phyloP scores from a whole-genome alignment of 2,797 vertebrate genomes.

The Trematomus bernacchii region DNA sequence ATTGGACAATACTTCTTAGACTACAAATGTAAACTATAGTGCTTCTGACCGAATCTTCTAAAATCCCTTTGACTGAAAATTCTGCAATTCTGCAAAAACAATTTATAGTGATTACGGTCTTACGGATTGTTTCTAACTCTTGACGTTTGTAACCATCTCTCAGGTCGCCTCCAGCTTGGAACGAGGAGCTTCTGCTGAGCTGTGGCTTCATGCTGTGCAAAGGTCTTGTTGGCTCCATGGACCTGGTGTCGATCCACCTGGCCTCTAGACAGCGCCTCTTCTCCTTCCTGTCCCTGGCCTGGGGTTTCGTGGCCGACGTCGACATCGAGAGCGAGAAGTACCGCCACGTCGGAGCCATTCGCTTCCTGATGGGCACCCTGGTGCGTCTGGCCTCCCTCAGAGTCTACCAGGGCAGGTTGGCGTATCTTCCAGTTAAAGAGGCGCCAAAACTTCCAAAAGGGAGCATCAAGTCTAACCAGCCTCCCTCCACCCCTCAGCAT shows the following conservation, averaged over 20 bases:
- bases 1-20: too few species aligned
- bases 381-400: constrained; percentile 89
- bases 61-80: too few species aligned
- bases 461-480: neutral
- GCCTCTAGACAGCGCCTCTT: constrained; percentile 88
- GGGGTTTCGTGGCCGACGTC: constrained; percentile 96
- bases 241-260: constrained; percentile 90
- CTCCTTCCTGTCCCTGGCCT: constrained; percentile 94
- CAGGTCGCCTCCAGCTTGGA: constrained; percentile 88
- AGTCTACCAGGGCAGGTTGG: constrained; percentile 89
- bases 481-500: constrained; percentile 54
- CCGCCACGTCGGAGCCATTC: constrained; percentile 88
- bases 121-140: neutral
- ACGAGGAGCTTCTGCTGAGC: constrained; percentile 91
- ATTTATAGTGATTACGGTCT: too few species aligned
- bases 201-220: constrained; percentile 93
- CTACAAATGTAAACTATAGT: too few species aligned
- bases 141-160: constrained; percentile 18
- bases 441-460: constrained; percentile 55
- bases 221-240: constrained; percentile 88
- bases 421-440: constrained; percentile 86
- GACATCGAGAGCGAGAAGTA: constrained; percentile 96
- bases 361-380: constrained; percentile 93
- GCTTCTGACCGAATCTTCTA: too few species aligned
- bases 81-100: too few species aligned